Evolutionary conservation across 2,797 vertebrate species (phyloP).

Genomic region (Acrossocheilus fasciatus): DNA sequence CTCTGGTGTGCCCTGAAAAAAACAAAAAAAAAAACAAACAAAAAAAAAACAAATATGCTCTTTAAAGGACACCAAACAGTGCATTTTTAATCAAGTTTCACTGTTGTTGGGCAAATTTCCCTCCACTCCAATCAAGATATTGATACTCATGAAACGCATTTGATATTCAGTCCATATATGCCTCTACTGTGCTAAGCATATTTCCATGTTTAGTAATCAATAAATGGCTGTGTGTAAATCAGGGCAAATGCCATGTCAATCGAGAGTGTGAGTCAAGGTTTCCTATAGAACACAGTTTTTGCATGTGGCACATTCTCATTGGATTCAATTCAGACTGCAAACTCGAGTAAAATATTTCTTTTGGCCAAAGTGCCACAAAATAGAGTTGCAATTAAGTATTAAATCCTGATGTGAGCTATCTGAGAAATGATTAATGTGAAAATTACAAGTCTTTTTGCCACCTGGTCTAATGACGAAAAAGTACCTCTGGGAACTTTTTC

Average conservation of each 20-base stretch:
- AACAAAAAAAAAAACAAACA: background rate
- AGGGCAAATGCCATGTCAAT: slow-evolving; percentile 34
- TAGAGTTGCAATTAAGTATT: background rate
- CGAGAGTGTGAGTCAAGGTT: background rate
- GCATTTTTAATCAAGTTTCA: slow-evolving; percentile 2
- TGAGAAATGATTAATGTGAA: background rate
- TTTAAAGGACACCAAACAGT: background rate
- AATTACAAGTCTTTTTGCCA: background rate
- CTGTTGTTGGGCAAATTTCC: slow-evolving; percentile 7
- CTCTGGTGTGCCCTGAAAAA: slow-evolving; percentile 90
- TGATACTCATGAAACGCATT: background rate
- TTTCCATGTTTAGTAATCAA: slow-evolving; percentile 43
- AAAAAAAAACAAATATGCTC: background rate
- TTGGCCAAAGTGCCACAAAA: background rate
- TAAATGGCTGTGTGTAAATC: slow-evolving; percentile 28
- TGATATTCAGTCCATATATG: background rate
- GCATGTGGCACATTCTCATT: background rate
- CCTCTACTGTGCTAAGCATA: slow-evolving; percentile 35
- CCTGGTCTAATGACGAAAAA: no score
- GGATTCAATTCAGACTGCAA: background rate
- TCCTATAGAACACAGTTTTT: background rate
- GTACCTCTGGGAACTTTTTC: no score
- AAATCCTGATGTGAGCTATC: slow-evolving; percentile 1
- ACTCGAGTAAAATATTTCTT: background rate
- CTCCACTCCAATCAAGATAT: background rate